A percentile compares a stretch with the other conserved stretches of the same genome.
phyloP scores from a whole-genome alignment of 2,888 invertebrate genomes.

The Phlogophora meticulosa region DNA sequence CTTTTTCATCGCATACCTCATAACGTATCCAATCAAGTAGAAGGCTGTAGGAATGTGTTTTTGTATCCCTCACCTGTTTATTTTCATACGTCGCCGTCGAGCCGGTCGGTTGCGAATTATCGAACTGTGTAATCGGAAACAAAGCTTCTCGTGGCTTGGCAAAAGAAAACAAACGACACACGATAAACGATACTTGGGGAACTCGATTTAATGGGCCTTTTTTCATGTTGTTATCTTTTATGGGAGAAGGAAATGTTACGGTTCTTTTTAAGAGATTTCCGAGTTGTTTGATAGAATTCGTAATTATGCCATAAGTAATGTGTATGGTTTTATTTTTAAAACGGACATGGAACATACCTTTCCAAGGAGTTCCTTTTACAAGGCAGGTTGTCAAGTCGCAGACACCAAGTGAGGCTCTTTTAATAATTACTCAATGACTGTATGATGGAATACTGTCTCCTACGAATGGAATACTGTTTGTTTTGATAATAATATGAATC shows the following conservation, averaged over 20 bases:
- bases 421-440: no score
- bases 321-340: no score
- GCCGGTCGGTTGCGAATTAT: constrained; percentile 41
- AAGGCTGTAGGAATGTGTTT: constrained; percentile 19
- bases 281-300: neutral
- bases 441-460: no score
- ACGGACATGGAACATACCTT: no score
- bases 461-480: no score
- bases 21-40: constrained; percentile 31
- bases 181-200: constrained; percentile 31
- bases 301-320: neutral
- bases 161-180: constrained; percentile 55
- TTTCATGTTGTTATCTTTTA: constrained; percentile 34
- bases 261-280: neutral
- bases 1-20: constrained; percentile 10
- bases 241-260: neutral
- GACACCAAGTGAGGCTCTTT: no score
- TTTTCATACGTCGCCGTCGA: constrained; percentile 25
- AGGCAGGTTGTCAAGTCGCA: no score
- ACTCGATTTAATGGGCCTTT: constrained; percentile 30
- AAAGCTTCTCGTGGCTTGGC: constrained; percentile 41
- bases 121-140: constrained; percentile 60
- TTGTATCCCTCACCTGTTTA: constrained; percentile 24
- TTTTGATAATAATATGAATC: no score
- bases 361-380: no score